Percentiles rank a stretch among this genome's conserved stretches.
These are phyloP conservation scores for Pachypanchax playfairii DNA, from an alignment of 2,113 vertebrate species.

Conservation along the genomic window DNA sequence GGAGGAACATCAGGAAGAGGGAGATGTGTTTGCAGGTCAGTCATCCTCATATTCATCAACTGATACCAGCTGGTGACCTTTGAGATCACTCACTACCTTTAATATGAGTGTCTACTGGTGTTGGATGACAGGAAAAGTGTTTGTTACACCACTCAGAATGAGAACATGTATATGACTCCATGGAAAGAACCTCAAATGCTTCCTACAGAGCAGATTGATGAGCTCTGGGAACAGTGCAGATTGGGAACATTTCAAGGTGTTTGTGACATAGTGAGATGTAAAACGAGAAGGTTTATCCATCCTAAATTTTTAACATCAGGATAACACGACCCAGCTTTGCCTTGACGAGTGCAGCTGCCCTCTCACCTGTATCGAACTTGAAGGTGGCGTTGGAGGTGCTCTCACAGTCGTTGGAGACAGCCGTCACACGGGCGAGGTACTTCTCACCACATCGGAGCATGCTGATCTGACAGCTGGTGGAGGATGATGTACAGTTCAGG, in stretches of 20 bases:
- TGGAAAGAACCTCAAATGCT: slow-evolving; percentile 24
- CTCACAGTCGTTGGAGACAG: slow-evolving; percentile 64
- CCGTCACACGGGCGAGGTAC: slow-evolving; percentile 62
- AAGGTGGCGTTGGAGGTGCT: slow-evolving; percentile 44
- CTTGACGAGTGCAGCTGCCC: neutral
- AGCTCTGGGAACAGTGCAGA: too few species aligned
- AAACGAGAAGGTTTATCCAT: slow-evolving; percentile 17
- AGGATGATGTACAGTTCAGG: slow-evolving; percentile 61
- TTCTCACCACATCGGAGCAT: slow-evolving; percentile 66
- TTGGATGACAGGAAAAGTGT: slow-evolving; percentile 19
- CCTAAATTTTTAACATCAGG: neutral
- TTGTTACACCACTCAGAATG: slow-evolving; percentile 17
- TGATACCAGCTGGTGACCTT: slow-evolving; percentile 22
- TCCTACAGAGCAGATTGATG: slow-evolving; percentile 31
- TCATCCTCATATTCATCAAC: neutral
- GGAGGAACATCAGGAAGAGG: neutral
- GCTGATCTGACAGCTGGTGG: slow-evolving; percentile 66
- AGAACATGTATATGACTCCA: slow-evolving; percentile 39
- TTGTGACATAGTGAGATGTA: slow-evolving; percentile 1
- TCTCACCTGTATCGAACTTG: slow-evolving; percentile 74
- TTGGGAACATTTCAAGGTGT: slow-evolving; percentile 5
- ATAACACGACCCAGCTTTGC: neutral
- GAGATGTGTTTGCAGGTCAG: neutral
- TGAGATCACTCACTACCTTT: slow-evolving; percentile 35
- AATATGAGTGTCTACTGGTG: slow-evolving; percentile 40